Evolutionary conservation across 1,140 invertebrate species (phyloP).

Genomic region (Micrasema minimum): DNA sequence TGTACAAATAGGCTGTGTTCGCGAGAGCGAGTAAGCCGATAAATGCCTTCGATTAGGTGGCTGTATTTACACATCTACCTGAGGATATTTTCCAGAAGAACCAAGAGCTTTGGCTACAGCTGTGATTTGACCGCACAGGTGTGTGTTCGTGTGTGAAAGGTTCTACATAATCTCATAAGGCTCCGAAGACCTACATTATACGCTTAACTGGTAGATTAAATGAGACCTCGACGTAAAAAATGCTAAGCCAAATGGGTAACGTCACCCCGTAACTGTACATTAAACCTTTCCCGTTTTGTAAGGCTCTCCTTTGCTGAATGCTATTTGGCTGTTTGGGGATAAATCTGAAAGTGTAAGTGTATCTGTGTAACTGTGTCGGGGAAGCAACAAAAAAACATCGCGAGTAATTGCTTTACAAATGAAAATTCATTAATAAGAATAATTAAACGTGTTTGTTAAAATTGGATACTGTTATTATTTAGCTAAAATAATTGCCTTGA

Average conservation of each 20-base stretch:
- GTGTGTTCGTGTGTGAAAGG: slow-evolving; percentile 37
- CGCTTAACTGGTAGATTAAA: slow-evolving; percentile 1
- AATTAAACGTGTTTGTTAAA: too few relatives aligned
- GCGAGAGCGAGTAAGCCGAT: neutral
- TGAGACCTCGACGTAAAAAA: neutral
- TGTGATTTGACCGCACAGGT: slow-evolving; percentile 36
- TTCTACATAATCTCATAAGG: slow-evolving; percentile 31
- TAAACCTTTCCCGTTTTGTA: too few relatives aligned
- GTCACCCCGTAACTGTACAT: too few relatives aligned
- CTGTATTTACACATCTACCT: slow-evolving; percentile 3
- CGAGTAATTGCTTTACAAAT: slow-evolving; percentile 27
- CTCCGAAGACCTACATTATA: neutral
- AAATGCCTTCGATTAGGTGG: neutral
- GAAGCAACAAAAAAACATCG: slow-evolving; percentile 36
- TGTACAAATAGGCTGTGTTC: neutral
- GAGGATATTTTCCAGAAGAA: neutral
- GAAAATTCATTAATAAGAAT: slow-evolving; percentile 11
- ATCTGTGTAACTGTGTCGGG: slow-evolving; percentile 28
- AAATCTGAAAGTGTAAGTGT: slow-evolving; percentile 29
- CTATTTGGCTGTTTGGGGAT: neutral
- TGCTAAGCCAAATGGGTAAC: neutral
- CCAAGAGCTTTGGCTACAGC: slow-evolving; percentile 15
- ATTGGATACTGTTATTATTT: too few relatives aligned
- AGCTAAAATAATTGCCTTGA: too few relatives aligned
- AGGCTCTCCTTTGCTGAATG: neutral